Percentiles rank a stretch among this genome's conserved stretches.
These are phyloP conservation scores for Junonia oenone DNA, from an alignment of 2,888 invertebrate genomes.

Conservation along the genomic window DNA sequence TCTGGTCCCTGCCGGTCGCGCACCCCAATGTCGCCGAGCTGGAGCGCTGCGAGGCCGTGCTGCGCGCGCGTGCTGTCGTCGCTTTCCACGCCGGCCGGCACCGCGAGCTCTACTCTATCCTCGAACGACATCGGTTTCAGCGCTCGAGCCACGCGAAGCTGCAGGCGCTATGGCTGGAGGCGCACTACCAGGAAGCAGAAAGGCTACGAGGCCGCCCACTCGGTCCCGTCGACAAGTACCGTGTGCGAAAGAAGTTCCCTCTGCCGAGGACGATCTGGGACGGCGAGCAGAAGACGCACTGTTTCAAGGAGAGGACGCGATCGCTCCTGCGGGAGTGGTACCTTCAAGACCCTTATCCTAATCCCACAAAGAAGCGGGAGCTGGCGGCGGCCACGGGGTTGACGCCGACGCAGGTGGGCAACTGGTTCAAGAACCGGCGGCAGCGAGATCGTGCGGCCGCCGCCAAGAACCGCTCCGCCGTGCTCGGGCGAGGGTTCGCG, in stretches of 20 bases:
- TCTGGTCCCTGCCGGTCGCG: constrained; percentile 97
- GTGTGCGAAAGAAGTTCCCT: constrained; percentile 98
- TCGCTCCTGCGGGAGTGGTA: constrained; percentile 98
- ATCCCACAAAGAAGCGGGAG: constrained; percentile 96
- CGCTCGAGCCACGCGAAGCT: constrained; percentile 96
- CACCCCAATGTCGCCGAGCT: constrained; percentile 97
- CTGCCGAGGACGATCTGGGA: constrained; percentile 99
- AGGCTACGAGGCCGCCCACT: constrained; percentile 94
- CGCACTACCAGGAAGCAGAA: constrained; percentile 99
- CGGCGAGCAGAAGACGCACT: constrained; percentile 99
- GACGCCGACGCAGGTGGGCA: constrained; percentile 95
- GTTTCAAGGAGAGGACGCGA: constrained; percentile 98
- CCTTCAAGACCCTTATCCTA: constrained; percentile 98
- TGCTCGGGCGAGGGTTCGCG: constrained; percentile 71
- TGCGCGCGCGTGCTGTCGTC: constrained; percentile 98
- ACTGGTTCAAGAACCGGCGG: constrained; percentile 99
- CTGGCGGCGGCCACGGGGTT: constrained; percentile 97
- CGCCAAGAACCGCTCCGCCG: constrained; percentile 95
- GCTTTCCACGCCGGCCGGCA: constrained; percentile 98
- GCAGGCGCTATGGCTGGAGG: constrained; percentile 97
- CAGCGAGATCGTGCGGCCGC: constrained; percentile 97
- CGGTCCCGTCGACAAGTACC: constrained; percentile 87
- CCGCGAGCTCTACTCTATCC: constrained; percentile 96
- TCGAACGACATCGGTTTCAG: constrained; percentile 97
- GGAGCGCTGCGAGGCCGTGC: constrained; percentile 97